These are phyloP conservation scores for Accipiter virgatus DNA, from an alignment of 2,113 vertebrate species.

Conservation along the genomic window DNA sequence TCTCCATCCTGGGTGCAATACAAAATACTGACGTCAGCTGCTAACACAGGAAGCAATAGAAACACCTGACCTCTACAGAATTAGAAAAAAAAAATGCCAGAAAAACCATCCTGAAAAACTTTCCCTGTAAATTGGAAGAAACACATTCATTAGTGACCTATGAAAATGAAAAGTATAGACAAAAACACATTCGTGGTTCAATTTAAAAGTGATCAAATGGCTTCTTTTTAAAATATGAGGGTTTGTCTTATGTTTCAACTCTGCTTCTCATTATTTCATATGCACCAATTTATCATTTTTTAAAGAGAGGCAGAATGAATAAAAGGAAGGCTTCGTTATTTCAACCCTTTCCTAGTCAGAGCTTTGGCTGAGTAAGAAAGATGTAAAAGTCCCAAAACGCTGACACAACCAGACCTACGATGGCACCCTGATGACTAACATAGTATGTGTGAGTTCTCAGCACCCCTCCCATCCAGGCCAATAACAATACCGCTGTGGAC, in stretches of 20 bases:
- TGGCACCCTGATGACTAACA: slow-evolving; percentile 53
- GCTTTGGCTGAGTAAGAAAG: slow-evolving; percentile 43
- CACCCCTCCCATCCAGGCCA: slow-evolving; percentile 50
- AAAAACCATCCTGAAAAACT: neutral
- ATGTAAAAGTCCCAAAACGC: slow-evolving; percentile 27
- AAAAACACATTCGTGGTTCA: neutral
- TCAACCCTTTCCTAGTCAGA: neutral
- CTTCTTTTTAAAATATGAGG: neutral
- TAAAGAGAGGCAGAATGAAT: neutral
- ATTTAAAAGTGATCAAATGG: neutral
- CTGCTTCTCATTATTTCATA: neutral
- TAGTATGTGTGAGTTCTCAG: slow-evolving; percentile 35
- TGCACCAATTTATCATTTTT: neutral
- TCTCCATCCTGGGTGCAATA: neutral
- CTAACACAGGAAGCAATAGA: neutral
- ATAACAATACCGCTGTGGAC: slow-evolving; percentile 43
- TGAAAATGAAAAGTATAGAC: neutral
- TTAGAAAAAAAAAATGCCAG: neutral
- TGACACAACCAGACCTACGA: slow-evolving; percentile 47
- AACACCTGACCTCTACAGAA: neutral
- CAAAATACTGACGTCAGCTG: neutral
- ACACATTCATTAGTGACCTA: neutral
- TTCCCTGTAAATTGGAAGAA: neutral
- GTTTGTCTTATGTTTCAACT: neutral
- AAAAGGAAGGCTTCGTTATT: neutral